Evolutionary conservation across 2,888 invertebrate species (phyloP).

Genomic region (Hecatera dysodea): DNA sequence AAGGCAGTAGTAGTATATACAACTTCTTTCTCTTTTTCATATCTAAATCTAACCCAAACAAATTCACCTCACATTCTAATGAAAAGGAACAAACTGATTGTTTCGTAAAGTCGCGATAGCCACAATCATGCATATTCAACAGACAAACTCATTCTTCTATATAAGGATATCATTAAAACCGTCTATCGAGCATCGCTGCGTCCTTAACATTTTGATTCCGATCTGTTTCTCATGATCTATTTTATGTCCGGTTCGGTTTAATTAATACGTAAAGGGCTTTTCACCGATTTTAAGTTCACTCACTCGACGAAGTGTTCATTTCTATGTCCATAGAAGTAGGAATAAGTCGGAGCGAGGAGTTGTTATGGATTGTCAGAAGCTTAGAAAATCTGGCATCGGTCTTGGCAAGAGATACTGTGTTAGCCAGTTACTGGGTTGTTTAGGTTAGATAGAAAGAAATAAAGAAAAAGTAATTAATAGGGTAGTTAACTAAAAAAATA

Average conservation of each 20-base stretch:
- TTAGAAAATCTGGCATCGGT: background rate
- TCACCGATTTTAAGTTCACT: too few species aligned
- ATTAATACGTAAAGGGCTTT: constrained; percentile 30
- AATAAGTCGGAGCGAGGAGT: background rate
- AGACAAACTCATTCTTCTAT: constrained; percentile 65
- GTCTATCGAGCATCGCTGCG: constrained; percentile 54
- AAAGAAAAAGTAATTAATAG: too few species aligned
- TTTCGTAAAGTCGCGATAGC: constrained; percentile 40
- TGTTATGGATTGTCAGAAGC: too few species aligned
- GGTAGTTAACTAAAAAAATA: too few species aligned
- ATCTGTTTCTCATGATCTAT: constrained; percentile 57
- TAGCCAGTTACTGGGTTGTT: too few species aligned
- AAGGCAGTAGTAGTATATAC: too few species aligned
- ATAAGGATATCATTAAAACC: constrained; percentile 71
- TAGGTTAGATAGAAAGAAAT: too few species aligned
- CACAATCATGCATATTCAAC: constrained; percentile 66
- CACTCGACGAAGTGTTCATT: too few species aligned
- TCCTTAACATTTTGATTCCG: constrained; percentile 69
- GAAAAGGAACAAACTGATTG: constrained; percentile 39
- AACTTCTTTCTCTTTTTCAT: background rate
- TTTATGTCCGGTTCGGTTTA: constrained; percentile 59
- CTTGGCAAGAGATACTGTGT: background rate
- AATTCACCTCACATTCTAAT: constrained; percentile 33
- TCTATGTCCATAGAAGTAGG: background rate
- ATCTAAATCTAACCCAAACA: constrained; percentile 11